phyloP scores from a whole-genome alignment of 2,888 invertebrate species.

The Eueremaeus valkanovi region DNA sequence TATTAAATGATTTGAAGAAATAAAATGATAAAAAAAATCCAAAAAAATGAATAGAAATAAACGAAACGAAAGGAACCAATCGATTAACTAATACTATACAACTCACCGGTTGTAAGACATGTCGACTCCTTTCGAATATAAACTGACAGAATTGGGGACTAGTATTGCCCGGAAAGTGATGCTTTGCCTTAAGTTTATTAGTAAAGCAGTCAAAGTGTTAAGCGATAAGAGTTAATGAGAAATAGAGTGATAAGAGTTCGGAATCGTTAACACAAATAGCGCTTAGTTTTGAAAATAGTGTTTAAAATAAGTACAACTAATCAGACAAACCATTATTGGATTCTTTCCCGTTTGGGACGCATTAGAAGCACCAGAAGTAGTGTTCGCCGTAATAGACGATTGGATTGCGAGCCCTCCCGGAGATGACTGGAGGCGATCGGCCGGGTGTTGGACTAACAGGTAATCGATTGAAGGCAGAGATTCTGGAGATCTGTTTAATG shows the following conservation, averaged over 20 bases:
- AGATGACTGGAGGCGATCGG: conserved; percentile 55
- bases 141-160: conserved; percentile 91
- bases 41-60: conserved; percentile 18
- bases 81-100: not conserved
- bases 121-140: conserved; percentile 93
- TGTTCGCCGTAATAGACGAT: conserved; percentile 46
- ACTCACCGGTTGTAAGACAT: conserved; percentile 91
- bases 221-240: not conserved
- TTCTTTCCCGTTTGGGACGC: conserved; percentile 51
- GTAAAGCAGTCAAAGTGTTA: not conserved
- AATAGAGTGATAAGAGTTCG: not conserved
- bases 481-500: conserved; percentile 62
- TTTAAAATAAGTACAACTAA: conserved; percentile 42
- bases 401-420: conserved; percentile 48
- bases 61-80: conserved; percentile 37
- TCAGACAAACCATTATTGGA: conserved; percentile 51
- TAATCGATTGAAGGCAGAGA: conserved; percentile 70
- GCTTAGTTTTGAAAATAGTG: conserved; percentile 31
- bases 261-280: not conserved
- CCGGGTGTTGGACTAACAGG: conserved; percentile 76
- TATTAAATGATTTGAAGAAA: no score
- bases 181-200: conserved; percentile 49
- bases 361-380: conserved; percentile 39
- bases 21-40: not conserved
- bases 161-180: conserved; percentile 92